These are phyloP conservation scores for Rhyacichthys aspro DNA, from an alignment of 2,797 vertebrate genomes.

Conservation along the genomic window DNA sequence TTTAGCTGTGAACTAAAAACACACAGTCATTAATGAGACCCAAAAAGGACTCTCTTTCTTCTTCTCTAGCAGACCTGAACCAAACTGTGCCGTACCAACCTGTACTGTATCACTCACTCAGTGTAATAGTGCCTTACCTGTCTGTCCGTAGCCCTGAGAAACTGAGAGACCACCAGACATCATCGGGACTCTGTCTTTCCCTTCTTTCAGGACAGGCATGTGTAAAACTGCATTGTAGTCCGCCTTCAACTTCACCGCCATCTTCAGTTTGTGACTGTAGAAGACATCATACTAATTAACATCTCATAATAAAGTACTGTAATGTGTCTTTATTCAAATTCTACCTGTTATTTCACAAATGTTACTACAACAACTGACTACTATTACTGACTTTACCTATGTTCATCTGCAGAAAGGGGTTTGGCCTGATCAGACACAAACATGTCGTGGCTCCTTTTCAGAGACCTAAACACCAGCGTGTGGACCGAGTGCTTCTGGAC, in stretches of 20 bases:
- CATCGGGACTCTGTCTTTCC: conserved; percentile 82
- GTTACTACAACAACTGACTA: too few relatives aligned
- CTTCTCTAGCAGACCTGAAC: too few relatives aligned
- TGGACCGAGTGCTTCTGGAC: conserved; percentile 99
- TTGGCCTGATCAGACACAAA: conserved; percentile 97
- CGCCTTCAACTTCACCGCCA: conserved; percentile 88
- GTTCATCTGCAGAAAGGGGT: conserved; percentile 86
- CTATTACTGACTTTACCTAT: conserved; percentile 84
- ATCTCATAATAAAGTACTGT: too few relatives aligned
- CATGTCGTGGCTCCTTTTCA: conserved; percentile 98
- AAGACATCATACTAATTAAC: background rate
- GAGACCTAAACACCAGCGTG: conserved; percentile 95
- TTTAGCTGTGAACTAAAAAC: too few relatives aligned
- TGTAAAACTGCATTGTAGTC: conserved; percentile 92
- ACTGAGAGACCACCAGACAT: conserved; percentile 74
- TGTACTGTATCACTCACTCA: too few relatives aligned
- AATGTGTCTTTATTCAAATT: too few relatives aligned
- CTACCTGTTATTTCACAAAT: too few relatives aligned
- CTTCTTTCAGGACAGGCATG: conserved; percentile 94
- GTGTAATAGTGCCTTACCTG: conserved; percentile 75
- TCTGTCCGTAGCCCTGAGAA: conserved; percentile 81
- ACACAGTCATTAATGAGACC: too few relatives aligned
- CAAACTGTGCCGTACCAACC: too few relatives aligned
- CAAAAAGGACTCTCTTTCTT: too few relatives aligned
- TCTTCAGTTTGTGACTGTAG: conserved; percentile 90